Evolutionary conservation across 2,113 vertebrate species (phyloP).

Genomic region (Gila orcuttii): DNA sequence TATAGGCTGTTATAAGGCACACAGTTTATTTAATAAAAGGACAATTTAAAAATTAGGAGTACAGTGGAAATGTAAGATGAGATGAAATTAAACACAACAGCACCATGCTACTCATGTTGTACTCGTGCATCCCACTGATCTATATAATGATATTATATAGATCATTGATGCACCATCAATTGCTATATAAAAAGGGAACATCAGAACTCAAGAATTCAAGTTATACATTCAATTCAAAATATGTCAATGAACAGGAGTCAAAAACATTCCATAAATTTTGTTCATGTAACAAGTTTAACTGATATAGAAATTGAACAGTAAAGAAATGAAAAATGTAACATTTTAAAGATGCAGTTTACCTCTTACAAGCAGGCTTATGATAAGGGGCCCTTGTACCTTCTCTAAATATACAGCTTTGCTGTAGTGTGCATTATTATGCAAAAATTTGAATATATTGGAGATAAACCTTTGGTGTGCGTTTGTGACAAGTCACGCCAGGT

Average conservation of each 20-base stretch:
- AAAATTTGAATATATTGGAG: neutral
- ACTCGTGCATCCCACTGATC: neutral
- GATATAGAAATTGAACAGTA: neutral
- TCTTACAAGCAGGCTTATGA: neutral
- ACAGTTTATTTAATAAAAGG: neutral
- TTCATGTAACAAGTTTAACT: neutral
- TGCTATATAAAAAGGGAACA: neutral
- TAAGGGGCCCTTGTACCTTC: slow-evolving; percentile 1
- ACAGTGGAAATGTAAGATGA: neutral
- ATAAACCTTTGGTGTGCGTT: neutral
- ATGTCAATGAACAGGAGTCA: neutral
- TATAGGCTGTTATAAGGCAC: neutral
- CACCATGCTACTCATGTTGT: neutral
- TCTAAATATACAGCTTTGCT: slow-evolving; percentile 19
- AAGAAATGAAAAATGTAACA: neutral
- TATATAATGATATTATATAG: too few species aligned
- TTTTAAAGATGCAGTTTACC: neutral
- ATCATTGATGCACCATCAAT: neutral
- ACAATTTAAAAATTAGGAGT: neutral
- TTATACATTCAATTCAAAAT: neutral
- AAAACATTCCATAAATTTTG: neutral
- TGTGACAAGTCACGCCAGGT: neutral
- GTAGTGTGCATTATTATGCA: slow-evolving; percentile 7
- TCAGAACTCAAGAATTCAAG: neutral
- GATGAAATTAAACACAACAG: neutral